Percentiles rank a stretch among this genome's conserved stretches.
Evolutionary conservation across 2,888 invertebrate species (phyloP).

Genomic region (Drosophila paracracens): DNA sequence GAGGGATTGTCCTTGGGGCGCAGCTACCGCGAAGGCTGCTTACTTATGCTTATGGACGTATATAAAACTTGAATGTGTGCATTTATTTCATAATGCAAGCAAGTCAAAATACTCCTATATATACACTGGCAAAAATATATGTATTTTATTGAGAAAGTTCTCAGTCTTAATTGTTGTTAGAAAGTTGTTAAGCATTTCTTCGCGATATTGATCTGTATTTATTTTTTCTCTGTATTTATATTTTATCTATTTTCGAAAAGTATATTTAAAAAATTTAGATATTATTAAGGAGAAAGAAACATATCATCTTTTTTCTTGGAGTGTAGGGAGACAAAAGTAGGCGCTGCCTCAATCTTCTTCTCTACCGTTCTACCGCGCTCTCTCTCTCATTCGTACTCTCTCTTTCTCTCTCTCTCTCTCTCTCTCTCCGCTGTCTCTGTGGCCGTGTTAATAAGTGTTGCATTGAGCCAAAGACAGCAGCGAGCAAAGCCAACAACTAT

Average conservation of each 20-base stretch:
- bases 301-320: background rate
- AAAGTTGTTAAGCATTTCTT: background rate
- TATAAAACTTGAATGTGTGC: conserved; percentile 38
- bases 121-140: conserved; percentile 2
- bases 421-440: conserved; percentile 22
- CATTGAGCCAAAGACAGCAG: conserved; percentile 49
- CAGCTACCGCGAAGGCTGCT: conserved; percentile 62
- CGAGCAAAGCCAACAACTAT: conserved; percentile 63
- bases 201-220: too few species aligned
- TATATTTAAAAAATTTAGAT: background rate
- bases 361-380: background rate
- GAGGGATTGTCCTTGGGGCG: conserved; percentile 70
- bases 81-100: conserved; percentile 72
- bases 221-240: too few species aligned
- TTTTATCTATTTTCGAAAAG: background rate
- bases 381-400: background rate
- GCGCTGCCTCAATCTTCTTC: conserved; percentile 28
- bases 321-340: conserved; percentile 44
- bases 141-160: background rate
- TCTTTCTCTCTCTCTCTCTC: conserved; percentile 8
- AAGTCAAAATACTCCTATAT: conserved; percentile 36
- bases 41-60: conserved; percentile 26
- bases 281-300: background rate
- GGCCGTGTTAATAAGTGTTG: conserved; percentile 77
- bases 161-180: background rate